These are phyloP conservation scores for Drosophila ogumai DNA, from an alignment of 1,140 invertebrate species.

Conservation along the genomic window DNA sequence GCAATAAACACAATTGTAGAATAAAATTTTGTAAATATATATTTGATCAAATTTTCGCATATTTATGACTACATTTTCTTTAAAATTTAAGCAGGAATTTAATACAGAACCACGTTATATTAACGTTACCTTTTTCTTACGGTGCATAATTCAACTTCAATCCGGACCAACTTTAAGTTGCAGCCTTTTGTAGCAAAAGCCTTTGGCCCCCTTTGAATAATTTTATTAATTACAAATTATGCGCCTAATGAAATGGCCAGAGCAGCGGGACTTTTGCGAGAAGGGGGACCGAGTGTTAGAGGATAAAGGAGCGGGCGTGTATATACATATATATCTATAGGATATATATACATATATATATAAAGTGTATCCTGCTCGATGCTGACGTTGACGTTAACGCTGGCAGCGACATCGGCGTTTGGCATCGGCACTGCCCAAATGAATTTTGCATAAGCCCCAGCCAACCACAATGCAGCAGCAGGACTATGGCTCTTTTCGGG, in stretches of 20 bases:
- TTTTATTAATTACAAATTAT: constrained; percentile 83
- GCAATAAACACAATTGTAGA: too few relatives aligned
- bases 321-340: neutral
- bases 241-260: constrained; percentile 73
- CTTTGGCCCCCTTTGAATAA: constrained; percentile 58
- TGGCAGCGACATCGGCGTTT: constrained; percentile 43
- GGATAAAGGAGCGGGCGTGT: neutral
- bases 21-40: neutral
- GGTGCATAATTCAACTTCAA: constrained; percentile 5
- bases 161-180: constrained; percentile 17
- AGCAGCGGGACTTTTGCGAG: constrained; percentile 5
- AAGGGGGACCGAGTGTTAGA: neutral
- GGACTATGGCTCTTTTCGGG: constrained; percentile 31
- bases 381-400: constrained; percentile 37
- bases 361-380: constrained; percentile 17
- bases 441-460: constrained; percentile 80
- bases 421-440: constrained; percentile 67
- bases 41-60: too few relatives aligned
- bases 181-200: constrained; percentile 17
- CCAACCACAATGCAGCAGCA: constrained; percentile 77
- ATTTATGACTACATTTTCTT: neutral
- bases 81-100: too few relatives aligned
- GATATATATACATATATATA: neutral
- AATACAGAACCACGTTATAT: too few relatives aligned
- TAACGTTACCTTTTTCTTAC: neutral